Base-by-base conservation (phyloP, 1,140 invertebrate species). In the Drosophila carrolli region DNA sequence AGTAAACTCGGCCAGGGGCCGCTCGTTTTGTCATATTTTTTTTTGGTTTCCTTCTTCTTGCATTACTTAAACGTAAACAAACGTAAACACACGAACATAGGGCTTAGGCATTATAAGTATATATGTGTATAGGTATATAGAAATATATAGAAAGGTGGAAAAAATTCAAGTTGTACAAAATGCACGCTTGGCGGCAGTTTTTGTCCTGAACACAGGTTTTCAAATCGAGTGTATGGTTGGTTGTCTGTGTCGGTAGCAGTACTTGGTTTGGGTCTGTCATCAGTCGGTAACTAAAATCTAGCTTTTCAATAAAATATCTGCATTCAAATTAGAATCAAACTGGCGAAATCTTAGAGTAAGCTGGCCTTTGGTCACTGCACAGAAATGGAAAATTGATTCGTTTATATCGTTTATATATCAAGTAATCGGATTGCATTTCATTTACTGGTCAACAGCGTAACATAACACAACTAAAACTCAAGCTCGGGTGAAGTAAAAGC, bases 61-160 rank as follows among this genome's bases (percentile, higher is more conserved):
- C 66, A 66, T 88, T 72, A 88, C 84, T 88, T 88, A 86, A 85
- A 78, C 74, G 37, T 72, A 72, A 71, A 72, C 72, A 83, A 83
- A 85, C 78, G 59, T 81, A 78, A 85, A 79, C 75, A 77, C 74
- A 88, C 67, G 74, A 82, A 84, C 76, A 80, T 67, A 68, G 73
- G 76, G 75, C 82, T 84, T 80, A 84, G 77, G 77, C 73, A 75
- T 54, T 75, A 58, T 71, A 57, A 58, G 66, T 72, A 71, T 71
- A 71, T 75, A 68, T 75, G 53, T 75, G 61, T 65, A 66, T 67
- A 53, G 58, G 65, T 76, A 55, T 71, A 78, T 85, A 78, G 74
- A 85, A 78, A 70, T 63, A 71, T 71, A 71, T 75, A 70, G 59
- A 65, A 70, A 76, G 59, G 74, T 71, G 61, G 50, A 62, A 78